phyloP scores from a whole-genome alignment of 2,888 invertebrate genomes.

The Gisinianus flammeolus region DNA sequence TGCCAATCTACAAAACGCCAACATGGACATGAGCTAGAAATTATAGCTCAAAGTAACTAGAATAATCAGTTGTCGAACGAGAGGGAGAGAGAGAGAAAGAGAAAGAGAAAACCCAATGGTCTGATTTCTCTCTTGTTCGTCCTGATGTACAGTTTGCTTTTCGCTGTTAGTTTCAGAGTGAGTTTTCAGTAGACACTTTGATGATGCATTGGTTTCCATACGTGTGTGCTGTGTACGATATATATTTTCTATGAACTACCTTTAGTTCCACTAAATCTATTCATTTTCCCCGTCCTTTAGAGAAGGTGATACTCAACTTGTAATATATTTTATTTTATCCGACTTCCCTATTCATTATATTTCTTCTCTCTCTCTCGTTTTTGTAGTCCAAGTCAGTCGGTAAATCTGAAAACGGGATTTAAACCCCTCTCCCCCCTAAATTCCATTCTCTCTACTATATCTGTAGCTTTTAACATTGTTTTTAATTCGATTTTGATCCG shows the following conservation, averaged over 20 bases:
- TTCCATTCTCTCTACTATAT: neutral
- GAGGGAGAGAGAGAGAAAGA: neutral
- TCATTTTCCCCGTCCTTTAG: no score
- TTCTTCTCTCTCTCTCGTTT: neutral
- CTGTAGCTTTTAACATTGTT: no score
- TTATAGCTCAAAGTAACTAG: no score
- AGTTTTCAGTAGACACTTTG: neutral
- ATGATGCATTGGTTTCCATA: no score
- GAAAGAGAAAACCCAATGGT: neutral
- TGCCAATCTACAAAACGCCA: no score
- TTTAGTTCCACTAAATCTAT: no score
- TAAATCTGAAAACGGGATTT: no score
- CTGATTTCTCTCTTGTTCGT: neutral
- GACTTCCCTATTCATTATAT: neutral
- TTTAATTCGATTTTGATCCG: no score
- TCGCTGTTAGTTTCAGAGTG: neutral
- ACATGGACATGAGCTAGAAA: no score
- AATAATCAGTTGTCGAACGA: neutral
- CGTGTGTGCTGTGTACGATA: no score
- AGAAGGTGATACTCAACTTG: neutral
- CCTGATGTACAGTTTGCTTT: neutral
- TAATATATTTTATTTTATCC: constrained; percentile 2
- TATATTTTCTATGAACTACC: no score
- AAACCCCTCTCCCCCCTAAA: neutral
- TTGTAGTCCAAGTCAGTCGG: no score